These are phyloP conservation scores for Drosophila pandora DNA, from an alignment of 1,140 invertebrate genomes.

Conservation along the genomic window DNA sequence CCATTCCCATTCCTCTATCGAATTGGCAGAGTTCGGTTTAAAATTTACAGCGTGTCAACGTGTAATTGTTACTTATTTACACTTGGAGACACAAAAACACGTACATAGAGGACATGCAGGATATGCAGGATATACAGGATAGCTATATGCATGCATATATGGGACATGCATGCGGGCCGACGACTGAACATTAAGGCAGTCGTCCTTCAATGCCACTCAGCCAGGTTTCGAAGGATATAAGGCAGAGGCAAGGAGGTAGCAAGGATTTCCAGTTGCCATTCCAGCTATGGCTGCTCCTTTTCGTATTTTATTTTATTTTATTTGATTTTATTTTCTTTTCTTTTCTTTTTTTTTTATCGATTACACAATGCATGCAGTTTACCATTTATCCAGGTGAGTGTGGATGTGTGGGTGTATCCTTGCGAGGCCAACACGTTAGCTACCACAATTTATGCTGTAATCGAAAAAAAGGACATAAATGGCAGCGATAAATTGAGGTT, in stretches of 20 bases:
- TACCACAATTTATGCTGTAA: constrained; percentile 80
- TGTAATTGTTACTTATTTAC: constrained; percentile 33
- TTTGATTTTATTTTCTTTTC: constrained; percentile 16
- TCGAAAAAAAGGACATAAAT: constrained; percentile 80
- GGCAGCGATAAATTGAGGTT: constrained; percentile 80
- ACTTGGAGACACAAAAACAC: constrained; percentile 4
- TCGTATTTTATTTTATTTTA: constrained; percentile 36
- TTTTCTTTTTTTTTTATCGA: constrained; percentile 59
- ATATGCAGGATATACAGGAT: background rate
- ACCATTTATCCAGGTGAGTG: constrained; percentile 67
- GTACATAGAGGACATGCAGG: background rate
- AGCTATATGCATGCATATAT: background rate
- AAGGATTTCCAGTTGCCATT: constrained; percentile 52
- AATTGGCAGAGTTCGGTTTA: constrained; percentile 11
- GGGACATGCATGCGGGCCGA: constrained; percentile 22
- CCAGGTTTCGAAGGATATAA: background rate
- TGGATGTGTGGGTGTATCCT: constrained; percentile 3
- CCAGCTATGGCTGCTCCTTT: constrained; percentile 18
- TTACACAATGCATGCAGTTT: constrained; percentile 79
- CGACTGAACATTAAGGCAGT: constrained; percentile 53
- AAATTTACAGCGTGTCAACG: constrained; percentile 52
- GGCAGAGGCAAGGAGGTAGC: constrained; percentile 14
- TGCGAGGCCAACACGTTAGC: constrained; percentile 66
- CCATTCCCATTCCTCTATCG: background rate
- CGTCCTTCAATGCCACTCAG: constrained; percentile 48